Evolutionary conservation across 2,888 invertebrate genomes (phyloP).

Genomic region (Erebia aethiops): DNA sequence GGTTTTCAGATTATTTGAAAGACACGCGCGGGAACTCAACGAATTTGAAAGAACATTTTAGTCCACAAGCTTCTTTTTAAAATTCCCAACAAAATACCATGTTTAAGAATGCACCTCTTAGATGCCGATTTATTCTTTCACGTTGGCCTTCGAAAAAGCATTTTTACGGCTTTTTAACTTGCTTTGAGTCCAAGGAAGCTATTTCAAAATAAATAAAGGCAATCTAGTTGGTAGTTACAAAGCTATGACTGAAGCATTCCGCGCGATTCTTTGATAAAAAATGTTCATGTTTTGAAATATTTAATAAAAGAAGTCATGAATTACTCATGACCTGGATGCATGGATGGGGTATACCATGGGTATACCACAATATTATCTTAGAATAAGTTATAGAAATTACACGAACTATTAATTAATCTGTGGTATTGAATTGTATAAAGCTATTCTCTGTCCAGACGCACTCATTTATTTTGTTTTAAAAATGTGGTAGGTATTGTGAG

Average conservation of each 20-base stretch:
- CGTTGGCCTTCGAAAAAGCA: constrained; percentile 19
- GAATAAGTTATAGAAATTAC: no score
- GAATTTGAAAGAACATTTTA: no score
- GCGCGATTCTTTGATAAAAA: constrained; percentile 13
- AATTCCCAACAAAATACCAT: background rate
- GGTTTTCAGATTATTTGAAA: no score
- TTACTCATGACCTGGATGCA: no score
- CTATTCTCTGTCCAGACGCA: no score
- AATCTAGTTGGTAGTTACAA: constrained; percentile 11
- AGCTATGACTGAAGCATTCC: constrained; percentile 1
- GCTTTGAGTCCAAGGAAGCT: constrained; percentile 32
- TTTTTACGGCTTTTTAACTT: constrained; percentile 28
- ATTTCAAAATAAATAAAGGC: constrained; percentile 32
- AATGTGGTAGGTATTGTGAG: no score
- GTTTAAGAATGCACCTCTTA: background rate
- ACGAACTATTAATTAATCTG: no score
- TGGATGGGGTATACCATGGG: no score
- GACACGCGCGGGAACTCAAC: no score
- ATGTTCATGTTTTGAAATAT: background rate
- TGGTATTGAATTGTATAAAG: no score
- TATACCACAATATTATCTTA: no score
- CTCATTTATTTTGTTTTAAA: no score
- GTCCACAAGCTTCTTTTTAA: background rate
- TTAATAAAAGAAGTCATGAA: background rate
- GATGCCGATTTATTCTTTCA: constrained; percentile 2